Conservation (phyloP, 2,113 vertebrate species). For the Pangasianodon hypophthalmus region DNA sequence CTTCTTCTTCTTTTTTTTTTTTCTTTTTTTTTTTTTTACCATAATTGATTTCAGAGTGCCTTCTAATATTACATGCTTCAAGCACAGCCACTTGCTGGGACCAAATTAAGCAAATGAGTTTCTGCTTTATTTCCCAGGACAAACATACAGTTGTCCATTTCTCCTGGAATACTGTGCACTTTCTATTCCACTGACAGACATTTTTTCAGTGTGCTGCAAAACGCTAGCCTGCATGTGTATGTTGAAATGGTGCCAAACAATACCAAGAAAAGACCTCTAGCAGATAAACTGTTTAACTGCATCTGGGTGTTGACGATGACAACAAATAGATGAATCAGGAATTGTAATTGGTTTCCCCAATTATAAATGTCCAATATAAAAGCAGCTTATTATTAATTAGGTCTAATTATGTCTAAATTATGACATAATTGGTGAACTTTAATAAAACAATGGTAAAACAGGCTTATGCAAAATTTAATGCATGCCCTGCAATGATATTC, state of each 20-base stretch:
- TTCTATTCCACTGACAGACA: background rate
- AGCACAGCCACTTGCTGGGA: background rate
- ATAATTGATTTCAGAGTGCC: background rate
- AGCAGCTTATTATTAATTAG: background rate
- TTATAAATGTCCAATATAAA: background rate
- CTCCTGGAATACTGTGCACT: background rate
- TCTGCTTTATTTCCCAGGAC: background rate
- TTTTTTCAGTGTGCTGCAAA: background rate
- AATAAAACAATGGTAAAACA: background rate
- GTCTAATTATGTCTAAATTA: background rate
- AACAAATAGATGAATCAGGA: background rate
- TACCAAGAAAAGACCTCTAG: background rate
- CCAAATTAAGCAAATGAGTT: constrained; percentile 15
- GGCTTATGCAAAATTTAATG: background rate
- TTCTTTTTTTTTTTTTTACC: background rate
- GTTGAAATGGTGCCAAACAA: background rate
- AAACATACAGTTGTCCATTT: background rate
- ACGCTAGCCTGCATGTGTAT: background rate
- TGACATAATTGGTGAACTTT: background rate
- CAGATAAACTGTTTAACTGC: background rate
- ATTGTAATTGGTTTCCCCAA: background rate
- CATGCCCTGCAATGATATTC: background rate
- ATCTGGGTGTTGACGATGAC: background rate
- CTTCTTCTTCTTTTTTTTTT: too few relatives aligned
- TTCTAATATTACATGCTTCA: constrained; percentile 7